Conservation (phyloP, 64 coral and sea anemone genomes). For the Montipora foliosa region DNA sequence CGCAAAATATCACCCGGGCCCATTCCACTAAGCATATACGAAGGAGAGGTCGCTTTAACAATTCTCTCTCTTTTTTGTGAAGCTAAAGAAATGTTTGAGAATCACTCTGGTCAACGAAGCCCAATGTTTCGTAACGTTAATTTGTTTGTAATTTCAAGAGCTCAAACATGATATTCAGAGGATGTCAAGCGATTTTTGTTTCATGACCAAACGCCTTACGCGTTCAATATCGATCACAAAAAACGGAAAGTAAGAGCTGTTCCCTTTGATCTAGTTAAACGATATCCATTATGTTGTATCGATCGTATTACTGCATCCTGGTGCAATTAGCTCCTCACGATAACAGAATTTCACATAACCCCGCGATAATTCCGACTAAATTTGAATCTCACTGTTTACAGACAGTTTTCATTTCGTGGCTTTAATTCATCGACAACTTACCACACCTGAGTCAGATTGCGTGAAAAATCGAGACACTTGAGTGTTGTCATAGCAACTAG, state of each 20-base stretch:
- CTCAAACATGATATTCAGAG: constrained; percentile 40
- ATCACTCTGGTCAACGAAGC: neutral
- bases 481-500: neutral
- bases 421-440: neutral
- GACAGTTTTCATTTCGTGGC: neutral
- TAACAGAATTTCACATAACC: neutral
- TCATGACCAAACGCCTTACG: constrained; percentile 32
- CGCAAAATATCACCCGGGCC: neutral
- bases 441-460: neutral
- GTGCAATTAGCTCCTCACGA: neutral
- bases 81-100: neutral
- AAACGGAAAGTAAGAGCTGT: neutral
- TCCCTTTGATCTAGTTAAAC: neutral
- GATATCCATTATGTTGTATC: neutral
- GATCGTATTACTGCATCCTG: neutral
- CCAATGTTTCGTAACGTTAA: neutral
- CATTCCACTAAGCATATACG: neutral
- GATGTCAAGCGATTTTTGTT: neutral
- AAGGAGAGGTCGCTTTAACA: neutral
- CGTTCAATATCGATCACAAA: constrained; percentile 5
- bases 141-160: constrained; percentile 57
- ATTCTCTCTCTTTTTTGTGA: neutral
- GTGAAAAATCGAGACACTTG: neutral
- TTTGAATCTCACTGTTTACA: neutral
- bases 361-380: neutral